phyloP scores from a whole-genome alignment of 2,888 invertebrate genomes.

The Heteromurus nitidus region DNA sequence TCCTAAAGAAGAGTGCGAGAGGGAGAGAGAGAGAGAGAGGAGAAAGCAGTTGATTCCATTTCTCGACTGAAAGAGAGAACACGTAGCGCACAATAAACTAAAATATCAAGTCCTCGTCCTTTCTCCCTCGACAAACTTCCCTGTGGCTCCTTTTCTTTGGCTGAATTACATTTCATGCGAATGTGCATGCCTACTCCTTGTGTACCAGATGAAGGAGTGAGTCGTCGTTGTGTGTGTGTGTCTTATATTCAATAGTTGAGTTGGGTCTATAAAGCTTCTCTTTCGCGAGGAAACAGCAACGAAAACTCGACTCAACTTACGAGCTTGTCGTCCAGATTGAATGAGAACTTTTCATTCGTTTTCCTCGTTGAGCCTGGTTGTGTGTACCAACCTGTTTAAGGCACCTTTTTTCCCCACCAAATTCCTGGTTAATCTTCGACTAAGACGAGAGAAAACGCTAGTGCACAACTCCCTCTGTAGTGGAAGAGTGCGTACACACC shows the following conservation, averaged over 20 bases:
- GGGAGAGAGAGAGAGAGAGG: neutral
- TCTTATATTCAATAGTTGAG: no score
- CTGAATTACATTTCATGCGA: slow-evolving; percentile 29
- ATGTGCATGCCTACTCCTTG: neutral
- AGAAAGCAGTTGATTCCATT: slow-evolving; percentile 33
- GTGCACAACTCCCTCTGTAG: no score
- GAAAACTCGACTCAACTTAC: neutral
- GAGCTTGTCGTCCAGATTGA: slow-evolving; percentile 14
- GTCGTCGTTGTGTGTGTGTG: no score
- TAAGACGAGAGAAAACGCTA: no score
- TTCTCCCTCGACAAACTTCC: slow-evolving; percentile 35
- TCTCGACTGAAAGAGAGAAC: slow-evolving; percentile 16
- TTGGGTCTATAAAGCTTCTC: neutral
- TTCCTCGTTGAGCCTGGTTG: neutral
- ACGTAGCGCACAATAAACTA: slow-evolving; percentile 40
- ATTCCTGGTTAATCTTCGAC: no score
- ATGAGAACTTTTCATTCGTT: slow-evolving; percentile 9
- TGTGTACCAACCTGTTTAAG: neutral
- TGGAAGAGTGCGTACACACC: no score
- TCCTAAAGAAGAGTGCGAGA: neutral
- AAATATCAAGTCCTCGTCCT: slow-evolving; percentile 47
- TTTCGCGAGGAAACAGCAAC: neutral
- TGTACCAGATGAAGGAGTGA: no score
- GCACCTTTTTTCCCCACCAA: neutral
- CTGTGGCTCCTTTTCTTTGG: slow-evolving; percentile 41